Base-by-base conservation (phyloP, 2,888 invertebrate genomes). In the Chaetogeoica ovagalla region DNA sequence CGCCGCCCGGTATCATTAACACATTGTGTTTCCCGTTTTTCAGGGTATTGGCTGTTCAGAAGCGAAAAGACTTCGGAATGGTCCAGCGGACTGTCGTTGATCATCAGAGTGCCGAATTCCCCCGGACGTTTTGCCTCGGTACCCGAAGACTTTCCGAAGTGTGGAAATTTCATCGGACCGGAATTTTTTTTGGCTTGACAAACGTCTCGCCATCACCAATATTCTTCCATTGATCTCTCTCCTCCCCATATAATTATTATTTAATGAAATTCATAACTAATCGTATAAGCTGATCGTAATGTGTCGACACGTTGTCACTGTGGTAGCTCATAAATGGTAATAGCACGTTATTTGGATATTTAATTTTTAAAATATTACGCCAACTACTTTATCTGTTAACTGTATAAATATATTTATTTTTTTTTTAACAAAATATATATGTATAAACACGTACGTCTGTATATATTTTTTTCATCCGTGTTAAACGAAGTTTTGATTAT, bases 41-140 rank as follows among this genome's bases (percentile, higher is more conserved):
- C 84, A 91, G 94, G 94, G 19, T 92, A 91, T 84, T 94, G 94
- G 94, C 89, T 94, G 86, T 88, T 94, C 85, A 90, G 93, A 83
- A 93, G 94, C 83, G 93, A 93, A 85, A 89, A 91, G 73, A 90
- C 92, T 0, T 88, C 89, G 30, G 91, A 92, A 83, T 92, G 93
- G 90, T 91, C 92, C 0, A 89, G 92, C 83, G 94, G 94, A 0
- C 87, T 94, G 85, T 92, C 92, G 83, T 88, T 93, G 81, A 89
- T 94, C 48, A 86, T 94, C 21, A 91, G 93, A 86, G 92, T 94
- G 5, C 3, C 37, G 11, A 69, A 48, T 57, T 63, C 71, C 0
- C n/a, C 57, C 11, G 93, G 94, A 0, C 89, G 90, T 69, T 90
- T 93, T 86, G 89, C 91, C 0, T 86, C 89, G 71, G 88, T 90